A percentile compares a stretch with the other conserved stretches of the same genome.
Evolutionary conservation across 2,797 vertebrate genomes (phyloP).

Genomic region (Denticeps clupeoides): DNA sequence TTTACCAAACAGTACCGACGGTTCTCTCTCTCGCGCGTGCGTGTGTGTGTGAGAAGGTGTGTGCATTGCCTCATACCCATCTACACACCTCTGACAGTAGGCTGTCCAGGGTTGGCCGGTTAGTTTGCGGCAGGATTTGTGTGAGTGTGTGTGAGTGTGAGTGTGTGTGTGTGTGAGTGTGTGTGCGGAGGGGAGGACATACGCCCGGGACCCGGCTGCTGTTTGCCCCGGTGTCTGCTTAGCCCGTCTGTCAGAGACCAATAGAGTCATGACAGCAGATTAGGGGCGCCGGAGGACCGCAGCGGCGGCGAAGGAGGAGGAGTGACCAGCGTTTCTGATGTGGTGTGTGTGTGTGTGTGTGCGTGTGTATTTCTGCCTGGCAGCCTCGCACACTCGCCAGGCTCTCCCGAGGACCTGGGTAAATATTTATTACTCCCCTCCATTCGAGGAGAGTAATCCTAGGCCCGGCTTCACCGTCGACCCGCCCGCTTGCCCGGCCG

Average conservation of each 20-base stretch:
- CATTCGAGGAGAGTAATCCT: too few species aligned
- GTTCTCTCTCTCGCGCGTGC: neutral
- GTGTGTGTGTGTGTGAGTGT: slow-evolving; percentile 6
- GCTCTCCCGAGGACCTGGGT: slow-evolving; percentile 11
- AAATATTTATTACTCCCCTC: slow-evolving; percentile 25
- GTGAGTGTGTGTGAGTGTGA: too few species aligned
- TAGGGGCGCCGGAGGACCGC: slow-evolving; percentile 25
- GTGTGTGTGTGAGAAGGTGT: too few species aligned
- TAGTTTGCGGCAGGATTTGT: slow-evolving; percentile 32
- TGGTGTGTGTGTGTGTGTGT: too few species aligned
- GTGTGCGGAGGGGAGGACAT: neutral
- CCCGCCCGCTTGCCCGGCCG: slow-evolving; percentile 5
- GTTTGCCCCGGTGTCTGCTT: too few species aligned
- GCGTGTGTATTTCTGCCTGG: too few species aligned
- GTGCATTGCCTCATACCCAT: too few species aligned
- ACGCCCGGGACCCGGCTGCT: too few species aligned
- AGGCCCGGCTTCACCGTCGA: too few species aligned
- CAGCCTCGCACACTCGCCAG: slow-evolving; percentile 21
- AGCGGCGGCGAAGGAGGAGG: slow-evolving; percentile 20
- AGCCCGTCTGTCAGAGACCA: too few species aligned
- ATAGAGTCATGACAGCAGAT: slow-evolving; percentile 28
- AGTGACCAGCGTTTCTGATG: slow-evolving; percentile 29
- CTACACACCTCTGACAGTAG: slow-evolving; percentile 18
- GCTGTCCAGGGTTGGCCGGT: slow-evolving; percentile 28
- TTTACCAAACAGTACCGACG: too few species aligned